Conservation (phyloP, 2,113 vertebrate species). For the Athene noctua region DNA sequence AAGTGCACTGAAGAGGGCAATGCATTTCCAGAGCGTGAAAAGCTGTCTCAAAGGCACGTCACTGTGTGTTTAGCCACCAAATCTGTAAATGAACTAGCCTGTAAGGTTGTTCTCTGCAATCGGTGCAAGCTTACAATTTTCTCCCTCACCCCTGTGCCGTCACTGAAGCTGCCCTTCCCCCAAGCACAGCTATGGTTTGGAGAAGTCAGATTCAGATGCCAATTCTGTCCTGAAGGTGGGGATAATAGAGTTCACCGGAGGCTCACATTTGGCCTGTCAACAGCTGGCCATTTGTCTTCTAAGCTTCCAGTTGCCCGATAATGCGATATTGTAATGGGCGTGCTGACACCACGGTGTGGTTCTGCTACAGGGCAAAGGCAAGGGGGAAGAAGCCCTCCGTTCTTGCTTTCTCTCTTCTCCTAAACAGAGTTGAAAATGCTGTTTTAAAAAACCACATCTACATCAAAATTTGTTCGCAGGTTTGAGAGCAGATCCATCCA, state of each 20-base stretch:
- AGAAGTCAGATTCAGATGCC: neutral
- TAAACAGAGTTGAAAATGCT: neutral
- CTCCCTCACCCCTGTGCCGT: neutral
- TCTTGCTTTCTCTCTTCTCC: neutral
- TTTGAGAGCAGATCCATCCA: neutral
- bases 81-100: neutral
- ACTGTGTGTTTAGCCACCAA: neutral
- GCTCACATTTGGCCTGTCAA: neutral
- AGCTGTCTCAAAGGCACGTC: neutral
- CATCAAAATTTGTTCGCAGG: neutral
- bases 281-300: slow-evolving; percentile 1
- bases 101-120: neutral
- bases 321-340: neutral
- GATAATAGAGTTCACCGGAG: neutral
- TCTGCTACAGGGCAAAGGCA: neutral
- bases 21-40: neutral
- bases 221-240: neutral
- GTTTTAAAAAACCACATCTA: neutral
- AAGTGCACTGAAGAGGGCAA: neutral
- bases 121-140: neutral
- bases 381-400: neutral
- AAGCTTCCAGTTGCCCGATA: neutral
- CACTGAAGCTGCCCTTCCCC: neutral
- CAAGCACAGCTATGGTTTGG: neutral
- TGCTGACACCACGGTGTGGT: neutral